Percentiles rank a stretch among this genome's conserved stretches.
Conservation (phyloP, 2,888 invertebrate genomes). For the Temnothorax unifasciatus region DNA sequence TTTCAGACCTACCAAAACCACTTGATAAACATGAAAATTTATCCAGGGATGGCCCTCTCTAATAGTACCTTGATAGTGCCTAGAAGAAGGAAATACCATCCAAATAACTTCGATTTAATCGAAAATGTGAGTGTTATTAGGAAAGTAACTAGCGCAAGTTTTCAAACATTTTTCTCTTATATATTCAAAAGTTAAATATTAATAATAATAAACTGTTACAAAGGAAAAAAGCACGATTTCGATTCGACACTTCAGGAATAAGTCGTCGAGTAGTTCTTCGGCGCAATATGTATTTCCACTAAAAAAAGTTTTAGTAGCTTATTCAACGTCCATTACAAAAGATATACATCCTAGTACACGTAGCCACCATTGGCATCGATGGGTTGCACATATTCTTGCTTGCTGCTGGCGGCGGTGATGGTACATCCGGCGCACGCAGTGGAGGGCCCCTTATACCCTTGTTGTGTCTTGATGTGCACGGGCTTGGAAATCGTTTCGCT, state of each 20-base stretch:
- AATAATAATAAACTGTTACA: constrained; percentile 9
- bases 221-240: not conserved
- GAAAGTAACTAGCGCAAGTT: not conserved
- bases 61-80: not conserved
- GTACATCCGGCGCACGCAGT: constrained; percentile 31
- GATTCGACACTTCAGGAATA: not conserved
- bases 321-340: constrained; percentile 21
- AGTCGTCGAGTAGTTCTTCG: not conserved
- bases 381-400: constrained; percentile 70
- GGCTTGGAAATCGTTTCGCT: not conserved
- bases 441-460: not conserved
- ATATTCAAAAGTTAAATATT: not conserved
- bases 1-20: not conserved
- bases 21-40: not conserved
- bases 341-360: constrained; percentile 74
- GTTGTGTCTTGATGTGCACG: not conserved
- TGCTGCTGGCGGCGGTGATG: constrained; percentile 5
- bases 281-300: not conserved
- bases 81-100: not conserved
- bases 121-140: not conserved
- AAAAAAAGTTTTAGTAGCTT: constrained; percentile 22
- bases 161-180: not conserved
- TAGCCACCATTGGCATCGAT: constrained; percentile 81
- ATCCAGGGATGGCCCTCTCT: not conserved
- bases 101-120: not conserved